Evolutionary conservation across 2,888 invertebrate genomes (phyloP).

Genomic region (Limnephilus marmoratus): DNA sequence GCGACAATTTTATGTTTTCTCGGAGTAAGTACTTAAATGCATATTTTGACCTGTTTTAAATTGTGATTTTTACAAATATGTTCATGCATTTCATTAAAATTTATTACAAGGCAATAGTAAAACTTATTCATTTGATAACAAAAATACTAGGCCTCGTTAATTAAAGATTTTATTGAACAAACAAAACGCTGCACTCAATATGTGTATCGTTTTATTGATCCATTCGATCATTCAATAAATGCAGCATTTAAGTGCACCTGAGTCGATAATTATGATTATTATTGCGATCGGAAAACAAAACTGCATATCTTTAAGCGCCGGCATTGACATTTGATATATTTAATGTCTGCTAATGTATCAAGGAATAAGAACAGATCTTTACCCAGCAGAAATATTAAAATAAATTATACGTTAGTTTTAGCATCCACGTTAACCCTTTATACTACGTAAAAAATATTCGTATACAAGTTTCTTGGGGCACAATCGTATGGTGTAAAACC

Average conservation of each 20-base stretch:
- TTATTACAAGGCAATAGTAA: background rate
- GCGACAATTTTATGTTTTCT: background rate
- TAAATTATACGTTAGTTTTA: too few relatives aligned
- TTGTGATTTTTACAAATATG: background rate
- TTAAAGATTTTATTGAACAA: background rate
- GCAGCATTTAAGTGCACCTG: background rate
- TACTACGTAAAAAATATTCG: too few relatives aligned
- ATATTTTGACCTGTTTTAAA: background rate
- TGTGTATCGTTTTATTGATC: background rate
- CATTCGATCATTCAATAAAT: background rate
- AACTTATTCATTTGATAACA: background rate
- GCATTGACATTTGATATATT: slow-evolving; percentile 30
- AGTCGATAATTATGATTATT: background rate
- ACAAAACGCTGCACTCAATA: background rate
- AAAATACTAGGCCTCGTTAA: background rate
- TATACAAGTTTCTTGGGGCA: too few relatives aligned
- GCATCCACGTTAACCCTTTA: background rate
- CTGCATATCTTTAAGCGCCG: slow-evolving; percentile 13
- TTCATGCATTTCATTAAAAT: background rate
- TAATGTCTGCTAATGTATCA: slow-evolving; percentile 35
- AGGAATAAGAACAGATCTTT: slow-evolving; percentile 1
- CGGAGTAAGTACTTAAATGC: background rate
- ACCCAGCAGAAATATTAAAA: background rate
- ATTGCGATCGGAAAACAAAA: slow-evolving; percentile 14
- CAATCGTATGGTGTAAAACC: too few relatives aligned